Evolutionary conservation across 2,113 vertebrate species (phyloP), one percentile per base, ranked within the genome.

Genomic region (Lophura nycthemera): DNA sequence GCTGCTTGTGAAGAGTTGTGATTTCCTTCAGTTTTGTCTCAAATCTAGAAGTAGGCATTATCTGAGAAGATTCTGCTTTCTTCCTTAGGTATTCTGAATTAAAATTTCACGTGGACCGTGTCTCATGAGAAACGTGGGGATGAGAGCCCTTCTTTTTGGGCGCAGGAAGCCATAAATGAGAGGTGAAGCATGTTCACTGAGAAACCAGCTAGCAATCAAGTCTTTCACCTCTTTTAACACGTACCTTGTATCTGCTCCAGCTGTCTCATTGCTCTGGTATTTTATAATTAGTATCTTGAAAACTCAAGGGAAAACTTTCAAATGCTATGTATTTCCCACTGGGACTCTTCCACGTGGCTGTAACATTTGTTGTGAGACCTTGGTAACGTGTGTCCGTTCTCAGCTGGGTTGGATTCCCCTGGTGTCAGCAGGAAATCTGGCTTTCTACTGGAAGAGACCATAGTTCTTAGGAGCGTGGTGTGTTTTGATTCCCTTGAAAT

Each of bases 281-380:
- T 88, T 80, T 88, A 74, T 88, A 95, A 92, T 83, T 88, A 56
- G 17, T 47, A 24, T 67, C 85, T 88, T 75, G 94, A 94, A 93
- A 89, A 92, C 75, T 63, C 64, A 32, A 76, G 81, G 72, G 72
- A 93, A 75, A 89, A 54, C 57, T 89, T 92, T 91, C 34, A 84
- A 65, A 90, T 90, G 61, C 52, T 29, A 0, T 43, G 0, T 56
- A 18, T 88, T 90, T 92, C 93, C 85, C 76, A 7, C 1, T 74
- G 80, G 24, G 85, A 59, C n/a, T 87, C 57, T 71, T 76, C 56
- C 75, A 80, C 0, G 3, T 78, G 75, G 48, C 74, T 74, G 38
- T 47, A 87, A 71, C 47, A 22, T 92, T 94, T 91, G 72, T 82
- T 91, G 57, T 52, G 94, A 88, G 73, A 22, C 76, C 60, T 52